Percentiles rank a stretch among this genome's conserved stretches.
phyloP scores from a whole-genome alignment of 1,140 invertebrate species.

The Myzus persicae region DNA sequence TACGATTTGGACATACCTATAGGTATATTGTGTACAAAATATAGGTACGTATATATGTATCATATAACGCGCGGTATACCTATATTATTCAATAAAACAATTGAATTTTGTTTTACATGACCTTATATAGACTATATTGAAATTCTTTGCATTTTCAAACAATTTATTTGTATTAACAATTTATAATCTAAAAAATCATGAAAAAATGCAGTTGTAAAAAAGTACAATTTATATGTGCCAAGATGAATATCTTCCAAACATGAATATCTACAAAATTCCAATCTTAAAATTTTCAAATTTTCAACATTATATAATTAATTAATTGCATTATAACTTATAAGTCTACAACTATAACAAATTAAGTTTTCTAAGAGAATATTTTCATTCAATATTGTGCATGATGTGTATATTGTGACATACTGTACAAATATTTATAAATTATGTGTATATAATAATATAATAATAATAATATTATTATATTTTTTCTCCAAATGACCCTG shows the following conservation, averaged over 20 bases:
- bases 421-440: neutral
- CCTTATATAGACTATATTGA: neutral
- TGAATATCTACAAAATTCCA: neutral
- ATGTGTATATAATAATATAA: neutral
- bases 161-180: neutral
- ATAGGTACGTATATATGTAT: neutral
- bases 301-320: neutral
- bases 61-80: neutral
- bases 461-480: too few species aligned
- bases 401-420: neutral
- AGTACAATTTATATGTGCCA: neutral
- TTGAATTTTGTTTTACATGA: neutral
- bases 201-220: neutral
- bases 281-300: neutral
- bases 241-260: neutral
- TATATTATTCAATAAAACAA: neutral
- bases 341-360: neutral
- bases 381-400: neutral
- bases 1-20: neutral
- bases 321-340: neutral
- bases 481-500: conserved; percentile 13
- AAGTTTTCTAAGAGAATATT: neutral
- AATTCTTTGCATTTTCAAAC: neutral
- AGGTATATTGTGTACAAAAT: neutral
- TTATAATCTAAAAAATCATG: neutral